Evolutionary conservation across 2,888 invertebrate genomes (phyloP).

Genomic region (Dysmachus trigonus): DNA sequence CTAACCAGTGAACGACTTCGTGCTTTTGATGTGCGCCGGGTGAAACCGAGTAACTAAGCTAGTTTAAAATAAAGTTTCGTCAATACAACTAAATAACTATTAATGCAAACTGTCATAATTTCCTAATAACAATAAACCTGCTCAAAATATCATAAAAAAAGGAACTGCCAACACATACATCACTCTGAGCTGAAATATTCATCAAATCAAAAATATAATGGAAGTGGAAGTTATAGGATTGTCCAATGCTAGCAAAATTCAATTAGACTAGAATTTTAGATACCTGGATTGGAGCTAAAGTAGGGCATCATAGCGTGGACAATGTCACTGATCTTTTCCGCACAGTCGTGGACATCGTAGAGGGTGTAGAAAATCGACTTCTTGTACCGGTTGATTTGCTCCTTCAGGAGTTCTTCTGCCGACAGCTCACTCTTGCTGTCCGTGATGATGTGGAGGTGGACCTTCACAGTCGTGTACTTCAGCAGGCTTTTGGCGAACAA

Average conservation of each 20-base stretch:
- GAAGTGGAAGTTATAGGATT: neutral
- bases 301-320: constrained; percentile 74
- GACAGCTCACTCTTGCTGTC: constrained; percentile 69
- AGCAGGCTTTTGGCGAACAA: constrained; percentile 60
- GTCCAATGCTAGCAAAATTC: neutral
- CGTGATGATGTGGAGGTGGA: constrained; percentile 71
- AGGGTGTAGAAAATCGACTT: constrained; percentile 66
- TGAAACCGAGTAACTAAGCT: too few relatives aligned
- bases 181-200: constrained; percentile 51
- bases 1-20: too few relatives aligned
- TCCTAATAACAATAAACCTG: too few relatives aligned
- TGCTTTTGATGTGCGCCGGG: too few relatives aligned
- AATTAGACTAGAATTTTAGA: constrained; percentile 48
- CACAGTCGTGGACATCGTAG: constrained; percentile 72
- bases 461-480: constrained; percentile 63
- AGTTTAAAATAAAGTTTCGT: too few relatives aligned
- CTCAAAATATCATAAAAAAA: too few relatives aligned
- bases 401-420: constrained; percentile 66
- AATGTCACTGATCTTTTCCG: constrained; percentile 70
- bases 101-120: too few relatives aligned
- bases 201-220: neutral
- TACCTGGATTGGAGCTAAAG: constrained; percentile 75
- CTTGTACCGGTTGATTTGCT: constrained; percentile 63
- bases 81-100: too few relatives aligned
- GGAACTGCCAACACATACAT: too few relatives aligned